Conservation (phyloP, 2,888 invertebrate genomes). For the Celastrina argiolus region DNA sequence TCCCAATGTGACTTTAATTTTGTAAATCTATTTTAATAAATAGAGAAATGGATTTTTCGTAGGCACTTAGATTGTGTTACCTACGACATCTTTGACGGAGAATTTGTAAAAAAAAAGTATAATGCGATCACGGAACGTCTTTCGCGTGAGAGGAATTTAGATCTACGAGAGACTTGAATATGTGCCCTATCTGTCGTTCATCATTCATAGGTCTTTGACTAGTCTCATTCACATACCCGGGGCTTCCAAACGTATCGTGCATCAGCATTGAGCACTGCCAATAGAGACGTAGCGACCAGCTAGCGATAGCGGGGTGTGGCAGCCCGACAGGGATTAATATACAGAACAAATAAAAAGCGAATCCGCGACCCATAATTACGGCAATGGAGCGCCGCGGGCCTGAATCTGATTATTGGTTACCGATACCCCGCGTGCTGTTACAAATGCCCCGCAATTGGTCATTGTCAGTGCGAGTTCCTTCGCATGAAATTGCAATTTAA, state of each 20-base stretch:
- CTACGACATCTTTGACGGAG: too few species aligned
- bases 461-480: constrained; percentile 26
- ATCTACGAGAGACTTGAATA: too few species aligned
- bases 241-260: constrained; percentile 57
- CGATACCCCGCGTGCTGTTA: constrained; percentile 30
- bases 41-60: too few species aligned
- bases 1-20: too few species aligned
- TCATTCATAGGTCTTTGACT: constrained; percentile 23
- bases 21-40: too few species aligned
- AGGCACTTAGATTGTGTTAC: too few species aligned
- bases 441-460: constrained; percentile 29
- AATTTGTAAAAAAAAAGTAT: too few species aligned
- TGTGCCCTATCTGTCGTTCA: not conserved
- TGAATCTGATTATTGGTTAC: constrained; percentile 34
- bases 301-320: constrained; percentile 56
- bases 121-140: too few species aligned
- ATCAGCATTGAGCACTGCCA: constrained; percentile 53
- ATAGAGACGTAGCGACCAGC: constrained; percentile 55
- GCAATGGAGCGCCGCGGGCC: constrained; percentile 33
- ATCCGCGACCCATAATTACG: constrained; percentile 35
- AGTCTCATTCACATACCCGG: constrained; percentile 53
- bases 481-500: constrained; percentile 23
- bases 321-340: constrained; percentile 52
- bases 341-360: constrained; percentile 36
- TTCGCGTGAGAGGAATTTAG: too few species aligned